These are phyloP conservation scores for Pollenia angustigena DNA, from an alignment of 2,888 invertebrate genomes.

Conservation along the genomic window DNA sequence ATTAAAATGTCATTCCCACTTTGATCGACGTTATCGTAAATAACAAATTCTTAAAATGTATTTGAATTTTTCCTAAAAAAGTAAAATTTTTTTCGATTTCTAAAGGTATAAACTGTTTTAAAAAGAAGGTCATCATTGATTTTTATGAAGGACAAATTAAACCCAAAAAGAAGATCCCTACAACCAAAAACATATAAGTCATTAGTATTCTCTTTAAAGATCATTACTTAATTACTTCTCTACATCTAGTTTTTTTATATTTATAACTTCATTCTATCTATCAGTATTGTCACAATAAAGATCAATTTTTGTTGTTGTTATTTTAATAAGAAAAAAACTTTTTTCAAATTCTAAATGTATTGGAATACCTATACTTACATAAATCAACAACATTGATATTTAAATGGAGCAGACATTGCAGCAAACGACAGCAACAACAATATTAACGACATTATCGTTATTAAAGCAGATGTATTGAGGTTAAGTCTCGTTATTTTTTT, in stretches of 20 bases:
- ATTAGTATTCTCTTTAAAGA: background rate
- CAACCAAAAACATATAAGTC: background rate
- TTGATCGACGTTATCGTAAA: background rate
- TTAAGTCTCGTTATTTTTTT: constrained; percentile 15
- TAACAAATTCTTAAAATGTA: background rate
- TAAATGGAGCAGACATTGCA: constrained; percentile 24
- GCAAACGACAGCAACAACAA: background rate
- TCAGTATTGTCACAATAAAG: constrained; percentile 42
- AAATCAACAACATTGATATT: constrained; percentile 22
- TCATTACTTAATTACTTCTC: background rate
- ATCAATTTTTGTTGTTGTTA: constrained; percentile 19
- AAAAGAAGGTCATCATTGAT: background rate
- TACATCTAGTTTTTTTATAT: background rate
- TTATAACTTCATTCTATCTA: background rate
- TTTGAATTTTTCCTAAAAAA: constrained; percentile 19
- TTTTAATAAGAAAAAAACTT: background rate
- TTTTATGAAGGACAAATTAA: background rate
- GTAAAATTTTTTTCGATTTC: background rate
- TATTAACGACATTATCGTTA: background rate
- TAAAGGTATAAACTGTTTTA: constrained; percentile 1
- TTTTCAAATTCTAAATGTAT: constrained; percentile 3
- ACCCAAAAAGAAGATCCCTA: background rate
- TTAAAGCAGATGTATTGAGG: constrained; percentile 38
- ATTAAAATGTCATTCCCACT: background rate
- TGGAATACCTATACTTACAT: background rate